Evolutionary conservation across 2,888 invertebrate species (phyloP), one percentile per base, ranked within the genome.

Genomic region (Saturnia pavonia): DNA sequence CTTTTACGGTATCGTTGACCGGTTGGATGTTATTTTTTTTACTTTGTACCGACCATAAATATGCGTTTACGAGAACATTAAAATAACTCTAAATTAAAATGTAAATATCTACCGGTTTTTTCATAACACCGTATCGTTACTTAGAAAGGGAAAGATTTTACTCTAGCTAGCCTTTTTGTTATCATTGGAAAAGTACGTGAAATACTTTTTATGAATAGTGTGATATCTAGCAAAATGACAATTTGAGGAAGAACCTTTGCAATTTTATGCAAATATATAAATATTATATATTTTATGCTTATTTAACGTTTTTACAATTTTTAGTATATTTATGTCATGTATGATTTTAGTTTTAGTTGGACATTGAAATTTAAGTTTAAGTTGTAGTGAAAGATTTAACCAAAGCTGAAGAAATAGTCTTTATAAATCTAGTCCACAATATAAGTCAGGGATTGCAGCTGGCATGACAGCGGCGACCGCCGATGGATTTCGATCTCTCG

Each of bases 1-100:
- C 73, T 80, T 84, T 85, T 81, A 85, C 73, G 83, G 76, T 82
- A 76, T 68, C 78, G 74, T 80, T 80, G 81, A 78, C 84, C 74
- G 82, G 74, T 74, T 72, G 72, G 57, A 68, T 67, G 67, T 76
- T 80, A 75, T 77, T 80, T 73, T 69, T 73, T 78, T 75, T 74
- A 73, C 72, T 75, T 65, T 70, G 66, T 74, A 71, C 70, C 74
- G 66, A 71, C 74, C 74, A 77, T 72, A 72, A 74, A 75, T 54
- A 27, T 67, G 45, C 34, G 60, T 72, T 74, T 71, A 74, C 71
- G 66, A 67, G 27, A 45, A 66, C 67, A 70, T 70, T 68, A 68
- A 67, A 70, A 63, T 66, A 57, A 60, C 12, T 60, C 2, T 65
- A 40, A 40, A 65, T n/a, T 40, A 40, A 63, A 40, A n/a, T n/a